Percentiles rank a stretch among this genome's conserved stretches.
phyloP scores from a whole-genome alignment of 2,113 vertebrate genomes.

The Sitta europaea region DNA sequence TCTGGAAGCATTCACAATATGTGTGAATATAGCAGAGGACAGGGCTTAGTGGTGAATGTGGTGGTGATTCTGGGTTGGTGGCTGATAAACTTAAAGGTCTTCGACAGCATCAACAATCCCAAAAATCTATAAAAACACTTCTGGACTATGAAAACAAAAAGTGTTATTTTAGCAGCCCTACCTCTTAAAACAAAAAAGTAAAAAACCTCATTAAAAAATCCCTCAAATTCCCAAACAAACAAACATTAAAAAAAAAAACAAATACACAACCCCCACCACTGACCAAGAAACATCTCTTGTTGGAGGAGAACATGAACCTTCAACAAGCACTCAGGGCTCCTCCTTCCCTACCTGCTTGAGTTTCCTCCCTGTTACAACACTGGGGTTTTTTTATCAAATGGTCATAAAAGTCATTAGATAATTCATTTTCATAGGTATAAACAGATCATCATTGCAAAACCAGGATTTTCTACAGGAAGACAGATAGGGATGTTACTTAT shows the following conservation, averaged over 20 bases:
- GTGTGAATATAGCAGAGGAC: background rate
- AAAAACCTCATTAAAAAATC: rapidly evolving
- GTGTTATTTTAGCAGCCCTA: background rate
- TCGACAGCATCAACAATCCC: background rate
- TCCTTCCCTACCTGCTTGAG: background rate
- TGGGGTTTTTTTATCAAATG: rapidly evolving
- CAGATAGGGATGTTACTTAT: background rate
- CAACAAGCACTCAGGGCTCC: background rate
- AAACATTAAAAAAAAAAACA: rapidly evolving
- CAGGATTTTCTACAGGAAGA: background rate
- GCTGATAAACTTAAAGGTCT: background rate
- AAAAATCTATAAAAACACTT: background rate
- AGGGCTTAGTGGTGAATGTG: rapidly evolving
- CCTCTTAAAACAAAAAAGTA: rapidly evolving
- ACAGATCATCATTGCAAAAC: background rate
- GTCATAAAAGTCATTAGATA: background rate
- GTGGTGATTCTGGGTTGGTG: too few species aligned
- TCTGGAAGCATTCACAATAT: background rate
- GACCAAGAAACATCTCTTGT: background rate
- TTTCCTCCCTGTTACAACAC: background rate
- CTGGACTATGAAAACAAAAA: background rate
- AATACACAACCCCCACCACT: background rate
- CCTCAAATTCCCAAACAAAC: background rate
- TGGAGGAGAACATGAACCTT: background rate
- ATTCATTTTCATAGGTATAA: background rate